Evolutionary conservation across 2,113 vertebrate genomes (phyloP).

Genomic region (Orcinus orca): DNA sequence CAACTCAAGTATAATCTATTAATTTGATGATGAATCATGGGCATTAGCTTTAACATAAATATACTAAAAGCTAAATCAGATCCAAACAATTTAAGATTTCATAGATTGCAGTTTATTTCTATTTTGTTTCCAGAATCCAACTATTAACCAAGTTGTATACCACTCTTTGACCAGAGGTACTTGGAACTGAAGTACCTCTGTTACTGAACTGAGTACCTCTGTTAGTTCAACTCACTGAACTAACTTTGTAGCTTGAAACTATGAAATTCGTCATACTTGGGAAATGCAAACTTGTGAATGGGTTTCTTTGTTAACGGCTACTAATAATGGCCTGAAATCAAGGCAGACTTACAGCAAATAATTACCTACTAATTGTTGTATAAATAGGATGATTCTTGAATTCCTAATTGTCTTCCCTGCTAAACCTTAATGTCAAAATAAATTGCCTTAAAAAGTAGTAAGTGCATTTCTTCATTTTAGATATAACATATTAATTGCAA

Average conservation of each 20-base stretch:
- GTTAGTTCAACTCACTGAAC: neutral
- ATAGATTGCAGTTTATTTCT: slow-evolving; percentile 1
- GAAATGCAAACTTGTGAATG: neutral
- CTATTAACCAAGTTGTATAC: neutral
- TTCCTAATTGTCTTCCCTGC: slow-evolving; percentile 28
- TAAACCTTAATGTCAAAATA: slow-evolving; percentile 46
- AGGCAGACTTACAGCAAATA: slow-evolving; percentile 22
- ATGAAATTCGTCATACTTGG: neutral
- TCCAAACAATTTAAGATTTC: neutral
- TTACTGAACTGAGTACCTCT: too few relatives aligned
- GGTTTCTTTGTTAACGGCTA: slow-evolving; percentile 1
- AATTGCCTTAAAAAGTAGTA: slow-evolving; percentile 22
- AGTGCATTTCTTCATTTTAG: slow-evolving; percentile 42
- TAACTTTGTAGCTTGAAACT: neutral
- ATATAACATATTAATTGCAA: neutral
- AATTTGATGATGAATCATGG: neutral
- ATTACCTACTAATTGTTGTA: slow-evolving; percentile 21
- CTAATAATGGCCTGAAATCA: slow-evolving; percentile 4
- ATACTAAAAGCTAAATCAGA: neutral
- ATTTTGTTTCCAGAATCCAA: slow-evolving; percentile 42
- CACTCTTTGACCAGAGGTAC: neutral
- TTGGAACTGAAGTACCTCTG: neutral
- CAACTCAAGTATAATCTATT: neutral
- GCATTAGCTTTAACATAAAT: neutral
- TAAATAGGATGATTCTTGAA: slow-evolving; percentile 39